These are phyloP conservation scores for Coregonus sp. DNA, from an alignment of 2,797 vertebrate genomes.

Conservation along the genomic window DNA sequence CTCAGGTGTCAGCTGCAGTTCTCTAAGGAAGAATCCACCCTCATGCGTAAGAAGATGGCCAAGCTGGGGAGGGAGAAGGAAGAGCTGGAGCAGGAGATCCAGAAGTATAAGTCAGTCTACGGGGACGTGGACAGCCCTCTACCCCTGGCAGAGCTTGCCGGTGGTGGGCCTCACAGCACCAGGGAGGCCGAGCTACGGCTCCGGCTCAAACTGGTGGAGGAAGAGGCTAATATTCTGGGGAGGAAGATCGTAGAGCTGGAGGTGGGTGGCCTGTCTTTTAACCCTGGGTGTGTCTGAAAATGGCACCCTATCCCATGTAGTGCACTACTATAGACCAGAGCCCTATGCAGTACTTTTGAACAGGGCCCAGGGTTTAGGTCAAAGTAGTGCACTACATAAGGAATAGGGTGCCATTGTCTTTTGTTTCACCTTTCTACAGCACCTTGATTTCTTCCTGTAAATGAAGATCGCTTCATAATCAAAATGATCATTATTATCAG, in stretches of 20 bases:
- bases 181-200: constrained; percentile 86
- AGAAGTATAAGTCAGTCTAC: constrained; percentile 94
- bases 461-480: neutral
- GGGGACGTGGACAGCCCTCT: constrained; percentile 94
- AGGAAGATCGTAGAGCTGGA: constrained; percentile 97
- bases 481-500: neutral
- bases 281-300: neutral
- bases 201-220: constrained; percentile 93
- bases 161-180: constrained; percentile 90
- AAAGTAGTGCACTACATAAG: too few species aligned
- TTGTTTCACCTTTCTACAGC: neutral
- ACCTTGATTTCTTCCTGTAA: neutral
- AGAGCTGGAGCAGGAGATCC: constrained; percentile 92
- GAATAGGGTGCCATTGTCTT: too few species aligned
- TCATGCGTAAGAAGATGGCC: constrained; percentile 99
- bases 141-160: constrained; percentile 79
- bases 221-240: constrained; percentile 96
- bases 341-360: neutral
- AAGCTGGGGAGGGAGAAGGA: constrained; percentile 94
- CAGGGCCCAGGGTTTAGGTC: too few species aligned
- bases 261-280: neutral
- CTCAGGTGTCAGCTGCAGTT: constrained; percentile 98
- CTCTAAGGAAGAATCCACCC: constrained; percentile 90
- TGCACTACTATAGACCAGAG: too few species aligned
- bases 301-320: neutral